phyloP scores from a whole-genome alignment of 2,888 invertebrate genomes.

The Luperina nickerlii region DNA sequence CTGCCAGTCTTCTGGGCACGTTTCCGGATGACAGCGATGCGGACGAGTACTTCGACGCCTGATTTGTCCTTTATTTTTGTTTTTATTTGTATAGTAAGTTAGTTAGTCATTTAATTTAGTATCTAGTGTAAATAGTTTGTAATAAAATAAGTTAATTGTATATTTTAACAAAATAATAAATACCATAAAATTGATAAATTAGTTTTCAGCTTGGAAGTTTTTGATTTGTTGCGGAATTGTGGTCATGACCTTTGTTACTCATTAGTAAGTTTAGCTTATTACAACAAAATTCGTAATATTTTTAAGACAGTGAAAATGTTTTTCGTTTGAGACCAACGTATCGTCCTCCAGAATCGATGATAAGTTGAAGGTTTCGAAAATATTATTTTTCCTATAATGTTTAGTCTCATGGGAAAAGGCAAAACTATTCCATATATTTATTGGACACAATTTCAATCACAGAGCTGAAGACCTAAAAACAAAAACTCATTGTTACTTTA shows the following conservation, averaged over 20 bases:
- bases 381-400: not conserved
- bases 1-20: no score
- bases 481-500: not conserved
- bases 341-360: not conserved
- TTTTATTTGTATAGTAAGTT: no score
- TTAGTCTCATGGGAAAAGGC: not conserved
- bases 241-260: slow-evolving; percentile 16
- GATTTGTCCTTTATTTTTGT: no score
- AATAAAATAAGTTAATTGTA: no score
- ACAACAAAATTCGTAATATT: not conserved
- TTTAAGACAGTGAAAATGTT: not conserved
- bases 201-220: slow-evolving; percentile 10
- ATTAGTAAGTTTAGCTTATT: not conserved
- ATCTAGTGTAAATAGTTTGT: no score
- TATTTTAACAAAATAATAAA: no score
- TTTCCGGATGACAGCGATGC: no score
- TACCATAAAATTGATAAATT: slow-evolving; percentile 35
- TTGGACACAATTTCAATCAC: not conserved
- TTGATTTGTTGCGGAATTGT: slow-evolving; percentile 24
- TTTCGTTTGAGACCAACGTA: not conserved
- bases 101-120: no score
- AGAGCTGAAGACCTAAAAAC: not conserved
- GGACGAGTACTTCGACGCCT: no score
- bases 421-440: not conserved
- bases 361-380: not conserved